Percentiles rank a stretch among this genome's conserved stretches.
Evolutionary conservation across 2,888 invertebrate genomes (phyloP).

Genomic region (Germaria angustata): DNA sequence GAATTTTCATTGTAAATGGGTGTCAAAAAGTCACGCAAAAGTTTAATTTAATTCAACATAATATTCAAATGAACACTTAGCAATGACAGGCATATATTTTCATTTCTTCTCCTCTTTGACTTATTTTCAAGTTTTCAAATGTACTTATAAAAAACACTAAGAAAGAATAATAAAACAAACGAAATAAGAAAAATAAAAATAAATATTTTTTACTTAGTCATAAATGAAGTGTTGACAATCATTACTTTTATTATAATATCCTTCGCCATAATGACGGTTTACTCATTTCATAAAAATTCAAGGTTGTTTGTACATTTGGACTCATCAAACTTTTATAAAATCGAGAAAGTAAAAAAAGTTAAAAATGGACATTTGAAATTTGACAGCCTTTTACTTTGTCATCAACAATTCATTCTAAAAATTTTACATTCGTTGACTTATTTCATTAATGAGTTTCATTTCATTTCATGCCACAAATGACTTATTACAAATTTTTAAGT

Average conservation of each 20-base stretch:
- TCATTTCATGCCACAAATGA: too few species aligned
- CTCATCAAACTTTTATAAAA: background rate
- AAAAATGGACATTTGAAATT: background rate
- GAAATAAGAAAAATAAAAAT: slow-evolving; percentile 25
- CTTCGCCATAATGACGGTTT: background rate
- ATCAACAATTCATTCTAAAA: background rate
- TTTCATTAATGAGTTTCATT: background rate
- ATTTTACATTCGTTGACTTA: background rate
- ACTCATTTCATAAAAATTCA: background rate
- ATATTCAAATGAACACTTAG: slow-evolving; percentile 54
- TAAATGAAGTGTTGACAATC: slow-evolving; percentile 55
- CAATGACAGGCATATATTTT: slow-evolving; percentile 32
- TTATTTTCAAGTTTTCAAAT: background rate
- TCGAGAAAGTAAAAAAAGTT: background rate
- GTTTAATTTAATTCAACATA: slow-evolving; percentile 61
- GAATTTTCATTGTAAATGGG: slow-evolving; percentile 42
- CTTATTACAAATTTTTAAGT: too few species aligned
- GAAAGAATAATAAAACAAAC: slow-evolving; percentile 30
- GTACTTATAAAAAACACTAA: slow-evolving; percentile 12
- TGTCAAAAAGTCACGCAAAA: slow-evolving; percentile 64
- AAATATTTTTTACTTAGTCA: slow-evolving; percentile 21
- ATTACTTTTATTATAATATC: slow-evolving; percentile 41
- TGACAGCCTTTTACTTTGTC: background rate
- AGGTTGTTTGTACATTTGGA: background rate
- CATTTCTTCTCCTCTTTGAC: background rate